These are phyloP conservation scores for Rhadinocentrus ornatus DNA, from an alignment of 2,797 vertebrate genomes.

Conservation along the genomic window DNA sequence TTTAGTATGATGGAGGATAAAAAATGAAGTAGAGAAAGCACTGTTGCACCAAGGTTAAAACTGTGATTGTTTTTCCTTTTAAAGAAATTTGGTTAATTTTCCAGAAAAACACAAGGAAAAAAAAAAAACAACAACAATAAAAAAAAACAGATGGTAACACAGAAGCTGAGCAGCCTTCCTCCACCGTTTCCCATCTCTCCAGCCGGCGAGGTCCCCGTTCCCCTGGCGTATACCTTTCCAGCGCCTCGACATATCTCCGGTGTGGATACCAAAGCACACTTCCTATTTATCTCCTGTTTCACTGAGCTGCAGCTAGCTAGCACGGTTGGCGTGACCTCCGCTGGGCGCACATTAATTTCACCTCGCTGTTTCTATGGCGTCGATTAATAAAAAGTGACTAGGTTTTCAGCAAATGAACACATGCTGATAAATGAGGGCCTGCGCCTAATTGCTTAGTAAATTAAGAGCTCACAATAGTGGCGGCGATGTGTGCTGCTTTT, in stretches of 20 bases:
- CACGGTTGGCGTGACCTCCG: conserved; percentile 88
- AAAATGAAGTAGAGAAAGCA: conserved; percentile 16
- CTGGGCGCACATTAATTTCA: conserved; percentile 94
- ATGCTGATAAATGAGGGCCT: conserved; percentile 97
- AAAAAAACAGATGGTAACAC: conserved; percentile 83
- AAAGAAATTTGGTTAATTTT: conserved; percentile 73
- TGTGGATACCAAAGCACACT: conserved; percentile 79
- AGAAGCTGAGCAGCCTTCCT: conserved; percentile 77
- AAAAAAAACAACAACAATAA: not conserved
- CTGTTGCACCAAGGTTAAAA: conserved; percentile 68
- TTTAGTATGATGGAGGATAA: conserved; percentile 11
- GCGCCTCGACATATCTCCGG: conserved; percentile 83
- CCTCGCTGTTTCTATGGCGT: conserved; percentile 89
- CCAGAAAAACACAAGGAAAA: conserved; percentile 1
- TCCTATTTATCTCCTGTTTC: conserved; percentile 91
- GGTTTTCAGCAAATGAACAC: conserved; percentile 92
- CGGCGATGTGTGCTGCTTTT: conserved; percentile 92
- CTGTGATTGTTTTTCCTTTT: conserved; percentile 79
- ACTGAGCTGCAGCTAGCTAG: conserved; percentile 80
- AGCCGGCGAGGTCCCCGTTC: conserved; percentile 78
- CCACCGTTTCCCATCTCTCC: conserved; percentile 56
- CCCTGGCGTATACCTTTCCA: conserved; percentile 75
- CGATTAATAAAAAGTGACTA: conserved; percentile 99
- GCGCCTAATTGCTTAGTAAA: conserved; percentile 99
- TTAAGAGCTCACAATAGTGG: conserved; percentile 97